phyloP scores from a whole-genome alignment of 2,888 invertebrate genomes.

The Entomobrya multifasciata region DNA sequence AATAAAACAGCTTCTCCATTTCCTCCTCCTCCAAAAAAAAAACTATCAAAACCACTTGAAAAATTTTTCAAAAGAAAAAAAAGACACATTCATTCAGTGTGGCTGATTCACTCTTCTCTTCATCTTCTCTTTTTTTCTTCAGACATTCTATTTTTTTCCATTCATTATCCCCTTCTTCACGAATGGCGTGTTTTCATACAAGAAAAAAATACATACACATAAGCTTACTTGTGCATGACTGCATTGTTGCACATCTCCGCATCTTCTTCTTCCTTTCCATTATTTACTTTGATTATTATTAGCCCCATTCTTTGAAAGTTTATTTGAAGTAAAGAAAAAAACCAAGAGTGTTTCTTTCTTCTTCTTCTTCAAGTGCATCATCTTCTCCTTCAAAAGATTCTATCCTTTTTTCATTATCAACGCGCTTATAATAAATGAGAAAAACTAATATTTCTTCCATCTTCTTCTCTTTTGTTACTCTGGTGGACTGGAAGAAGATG shows the following conservation, averaged over 20 bases:
- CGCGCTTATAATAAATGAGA: conserved; percentile 36
- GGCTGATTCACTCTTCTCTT: conserved; percentile 12
- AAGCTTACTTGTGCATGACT: conserved; percentile 69
- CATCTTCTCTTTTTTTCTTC: conserved; percentile 2
- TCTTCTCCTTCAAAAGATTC: conserved; percentile 3
- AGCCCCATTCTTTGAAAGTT: conserved; percentile 65
- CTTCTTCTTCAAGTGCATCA: conserved; percentile 39
- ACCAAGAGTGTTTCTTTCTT: conserved; percentile 30
- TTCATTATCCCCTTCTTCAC: conserved; percentile 62
- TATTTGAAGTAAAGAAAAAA: too few species aligned
- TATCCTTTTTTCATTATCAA: neutral
- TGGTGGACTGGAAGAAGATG: conserved; percentile 34
- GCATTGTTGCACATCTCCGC: conserved; percentile 62
- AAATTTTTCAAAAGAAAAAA: conserved; percentile 8
- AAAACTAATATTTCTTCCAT: conserved; percentile 22
- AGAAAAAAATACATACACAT: too few species aligned
- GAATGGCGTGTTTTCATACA: conserved; percentile 30
- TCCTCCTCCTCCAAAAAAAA: conserved; percentile 11
- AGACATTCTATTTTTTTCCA: conserved; percentile 54
- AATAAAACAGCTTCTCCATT: conserved; percentile 48
- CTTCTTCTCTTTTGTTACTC: neutral
- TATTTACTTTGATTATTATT: conserved; percentile 73
- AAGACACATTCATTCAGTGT: conserved; percentile 30
- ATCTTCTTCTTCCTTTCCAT: conserved; percentile 42
- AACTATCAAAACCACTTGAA: conserved; percentile 21